phyloP scores from a whole-genome alignment of 2,113 vertebrate species.

The Saguinus imperator region DNA sequence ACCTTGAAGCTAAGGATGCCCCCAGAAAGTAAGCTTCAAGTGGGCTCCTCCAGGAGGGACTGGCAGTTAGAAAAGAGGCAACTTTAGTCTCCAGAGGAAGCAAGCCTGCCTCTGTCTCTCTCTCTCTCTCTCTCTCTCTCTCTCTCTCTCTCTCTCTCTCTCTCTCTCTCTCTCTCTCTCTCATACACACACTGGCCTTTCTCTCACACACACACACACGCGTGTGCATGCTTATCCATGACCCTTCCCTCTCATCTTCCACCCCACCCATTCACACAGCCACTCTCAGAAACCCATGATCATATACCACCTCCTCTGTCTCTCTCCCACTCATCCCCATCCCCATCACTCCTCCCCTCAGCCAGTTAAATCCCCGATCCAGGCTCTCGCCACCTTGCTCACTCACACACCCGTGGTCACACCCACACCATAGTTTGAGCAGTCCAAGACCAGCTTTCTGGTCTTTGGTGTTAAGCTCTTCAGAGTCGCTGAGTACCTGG shows the following conservation, averaged over 20 bases:
- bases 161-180: rapidly evolving
- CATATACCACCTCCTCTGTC: not conserved
- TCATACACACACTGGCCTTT: not conserved
- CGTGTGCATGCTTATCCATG: not conserved
- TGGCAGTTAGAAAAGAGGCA: not conserved
- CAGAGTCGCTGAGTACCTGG: not conserved
- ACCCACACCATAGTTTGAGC: not conserved
- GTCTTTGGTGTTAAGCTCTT: not conserved
- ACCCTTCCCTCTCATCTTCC: not conserved
- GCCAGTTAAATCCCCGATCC: not conserved
- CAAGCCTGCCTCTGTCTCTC: not conserved
- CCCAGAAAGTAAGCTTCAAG: not conserved
- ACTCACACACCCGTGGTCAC: not conserved
- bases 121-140: not conserved
- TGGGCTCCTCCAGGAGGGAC: not conserved
- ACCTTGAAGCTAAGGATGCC: not conserved
- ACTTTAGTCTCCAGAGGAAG: not conserved
- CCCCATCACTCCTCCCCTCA: not conserved
- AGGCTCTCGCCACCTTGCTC: not conserved
- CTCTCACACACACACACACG: not conserved
- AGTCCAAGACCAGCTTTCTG: not conserved
- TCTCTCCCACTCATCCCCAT: not conserved
- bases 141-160: not conserved
- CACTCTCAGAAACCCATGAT: not conserved
- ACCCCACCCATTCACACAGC: not conserved